Conservation (phyloP, 1,140 invertebrate genomes). For the Rhyzopertha dominica region DNA sequence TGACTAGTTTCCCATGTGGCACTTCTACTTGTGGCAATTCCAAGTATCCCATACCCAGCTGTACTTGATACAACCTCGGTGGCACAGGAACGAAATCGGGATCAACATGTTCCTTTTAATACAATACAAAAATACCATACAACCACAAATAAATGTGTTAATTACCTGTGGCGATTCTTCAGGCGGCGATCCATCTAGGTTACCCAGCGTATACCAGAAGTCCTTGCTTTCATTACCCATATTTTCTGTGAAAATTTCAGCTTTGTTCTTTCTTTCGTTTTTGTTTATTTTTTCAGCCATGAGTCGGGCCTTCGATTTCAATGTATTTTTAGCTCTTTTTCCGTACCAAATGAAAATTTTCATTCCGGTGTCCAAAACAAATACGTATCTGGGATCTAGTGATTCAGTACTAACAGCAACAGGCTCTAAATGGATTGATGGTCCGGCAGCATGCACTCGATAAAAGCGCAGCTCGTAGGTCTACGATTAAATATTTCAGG, state of each 20-base stretch:
- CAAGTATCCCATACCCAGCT: slow-evolving; percentile 96
- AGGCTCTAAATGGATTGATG: slow-evolving; percentile 88
- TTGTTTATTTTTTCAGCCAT: slow-evolving; percentile 99
- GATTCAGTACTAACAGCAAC: slow-evolving; percentile 65
- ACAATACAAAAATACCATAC: too few species aligned
- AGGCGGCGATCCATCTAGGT: slow-evolving; percentile 43
- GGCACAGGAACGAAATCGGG: slow-evolving; percentile 68
- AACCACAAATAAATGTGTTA: slow-evolving; percentile 8
- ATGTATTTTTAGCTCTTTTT: slow-evolving; percentile 86
- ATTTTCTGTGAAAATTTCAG: slow-evolving; percentile 81
- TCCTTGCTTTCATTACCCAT: slow-evolving; percentile 77
- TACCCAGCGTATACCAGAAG: slow-evolving; percentile 75
- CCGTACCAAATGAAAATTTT: slow-evolving; percentile 93
- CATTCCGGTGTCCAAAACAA: slow-evolving; percentile 83
- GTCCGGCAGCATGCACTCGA: slow-evolving; percentile 81
- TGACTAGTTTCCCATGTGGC: slow-evolving; percentile 67
- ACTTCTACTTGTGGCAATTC: slow-evolving; percentile 94
- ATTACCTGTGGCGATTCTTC: slow-evolving; percentile 32
- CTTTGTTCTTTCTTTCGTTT: slow-evolving; percentile 93
- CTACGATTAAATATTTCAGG: too few species aligned
- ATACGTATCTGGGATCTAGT: slow-evolving; percentile 88
- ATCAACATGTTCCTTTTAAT: slow-evolving; percentile 71
- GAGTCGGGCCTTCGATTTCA: slow-evolving; percentile 90
- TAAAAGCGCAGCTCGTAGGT: slow-evolving; percentile 81
- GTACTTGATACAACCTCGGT: slow-evolving; percentile 89